These are phyloP conservation scores for Hyles vespertilio DNA, from an alignment of 1,140 invertebrate genomes.

Conservation along the genomic window DNA sequence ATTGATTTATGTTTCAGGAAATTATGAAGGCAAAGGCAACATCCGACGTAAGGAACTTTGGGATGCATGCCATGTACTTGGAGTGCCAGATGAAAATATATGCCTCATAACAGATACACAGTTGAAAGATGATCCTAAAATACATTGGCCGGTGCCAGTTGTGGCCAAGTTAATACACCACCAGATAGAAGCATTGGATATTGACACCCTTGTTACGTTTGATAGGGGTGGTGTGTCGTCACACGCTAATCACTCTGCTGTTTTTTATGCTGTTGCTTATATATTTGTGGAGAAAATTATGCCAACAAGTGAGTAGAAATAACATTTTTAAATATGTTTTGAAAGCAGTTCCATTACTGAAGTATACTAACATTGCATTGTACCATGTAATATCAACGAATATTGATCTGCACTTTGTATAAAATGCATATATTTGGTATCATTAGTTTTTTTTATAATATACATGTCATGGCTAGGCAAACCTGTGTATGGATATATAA, in stretches of 20 bases:
- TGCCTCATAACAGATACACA: slow-evolving; percentile 82
- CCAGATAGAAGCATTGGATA: slow-evolving; percentile 83
- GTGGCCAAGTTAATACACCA: slow-evolving; percentile 84
- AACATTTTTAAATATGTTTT: too few relatives aligned
- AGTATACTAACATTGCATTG: too few relatives aligned
- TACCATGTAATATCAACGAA: too few relatives aligned
- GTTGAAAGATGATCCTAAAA: slow-evolving; percentile 84
- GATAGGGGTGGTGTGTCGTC: slow-evolving; percentile 92
- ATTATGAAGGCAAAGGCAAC: slow-evolving; percentile 82
- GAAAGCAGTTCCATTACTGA: too few relatives aligned
- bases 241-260: slow-evolving; percentile 91
- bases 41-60: slow-evolving; percentile 86
- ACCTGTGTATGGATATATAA: too few relatives aligned
- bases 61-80: slow-evolving; percentile 84
- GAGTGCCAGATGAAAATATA: slow-evolving; percentile 86
- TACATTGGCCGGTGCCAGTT: slow-evolving; percentile 85
- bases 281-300: slow-evolving; percentile 84
- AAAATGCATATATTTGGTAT: too few relatives aligned
- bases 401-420: too few relatives aligned
- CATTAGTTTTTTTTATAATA: too few relatives aligned
- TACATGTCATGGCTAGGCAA: too few relatives aligned
- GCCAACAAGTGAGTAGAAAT: slow-evolving; percentile 74
- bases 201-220: slow-evolving; percentile 93
- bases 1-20: slow-evolving; percentile 75
- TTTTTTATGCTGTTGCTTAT: slow-evolving; percentile 87